Evolutionary conservation across 1,140 invertebrate species (phyloP).

Genomic region (Periplaneta americana): DNA sequence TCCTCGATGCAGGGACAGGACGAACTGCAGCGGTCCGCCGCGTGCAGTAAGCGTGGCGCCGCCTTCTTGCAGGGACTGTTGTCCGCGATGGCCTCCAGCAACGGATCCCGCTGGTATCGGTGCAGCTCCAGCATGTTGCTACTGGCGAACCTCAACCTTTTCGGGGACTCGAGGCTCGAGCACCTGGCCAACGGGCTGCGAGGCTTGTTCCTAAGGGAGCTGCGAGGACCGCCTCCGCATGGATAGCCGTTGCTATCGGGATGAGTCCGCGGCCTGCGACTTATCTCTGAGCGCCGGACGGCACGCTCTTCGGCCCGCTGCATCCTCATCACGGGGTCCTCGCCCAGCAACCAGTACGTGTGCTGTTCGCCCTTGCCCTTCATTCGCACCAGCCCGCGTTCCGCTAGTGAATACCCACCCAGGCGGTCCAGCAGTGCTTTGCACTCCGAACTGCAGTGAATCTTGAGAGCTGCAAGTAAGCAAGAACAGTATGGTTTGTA

Average conservation of each 20-base stretch:
- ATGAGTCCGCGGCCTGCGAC: constrained; percentile 19
- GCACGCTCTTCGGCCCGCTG: constrained; percentile 41
- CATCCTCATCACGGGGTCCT: constrained; percentile 52
- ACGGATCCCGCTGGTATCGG: constrained; percentile 33
- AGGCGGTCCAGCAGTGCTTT: constrained; percentile 66
- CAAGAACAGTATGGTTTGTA: too few species aligned
- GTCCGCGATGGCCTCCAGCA: constrained; percentile 42
- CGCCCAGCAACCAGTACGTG: constrained; percentile 83
- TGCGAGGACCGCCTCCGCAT: constrained; percentile 43
- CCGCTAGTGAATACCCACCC: constrained; percentile 70
- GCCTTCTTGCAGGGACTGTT: constrained; percentile 37
- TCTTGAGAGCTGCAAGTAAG: constrained; percentile 69
- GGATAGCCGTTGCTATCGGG: constrained; percentile 22
- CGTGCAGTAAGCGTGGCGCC: background rate
- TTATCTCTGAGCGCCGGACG: background rate
- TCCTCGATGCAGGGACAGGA: background rate
- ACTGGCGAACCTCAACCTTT: constrained; percentile 68
- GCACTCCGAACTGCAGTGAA: constrained; percentile 77
- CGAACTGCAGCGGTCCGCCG: background rate
- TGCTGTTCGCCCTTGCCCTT: constrained; percentile 82
- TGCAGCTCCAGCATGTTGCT: constrained; percentile 58
- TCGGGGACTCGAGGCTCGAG: constrained; percentile 71
- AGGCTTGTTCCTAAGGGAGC: constrained; percentile 43
- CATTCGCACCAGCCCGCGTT: constrained; percentile 74
- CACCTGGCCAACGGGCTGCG: background rate